phyloP scores from a whole-genome alignment of 2,888 invertebrate species.

The Melieria omissa region DNA sequence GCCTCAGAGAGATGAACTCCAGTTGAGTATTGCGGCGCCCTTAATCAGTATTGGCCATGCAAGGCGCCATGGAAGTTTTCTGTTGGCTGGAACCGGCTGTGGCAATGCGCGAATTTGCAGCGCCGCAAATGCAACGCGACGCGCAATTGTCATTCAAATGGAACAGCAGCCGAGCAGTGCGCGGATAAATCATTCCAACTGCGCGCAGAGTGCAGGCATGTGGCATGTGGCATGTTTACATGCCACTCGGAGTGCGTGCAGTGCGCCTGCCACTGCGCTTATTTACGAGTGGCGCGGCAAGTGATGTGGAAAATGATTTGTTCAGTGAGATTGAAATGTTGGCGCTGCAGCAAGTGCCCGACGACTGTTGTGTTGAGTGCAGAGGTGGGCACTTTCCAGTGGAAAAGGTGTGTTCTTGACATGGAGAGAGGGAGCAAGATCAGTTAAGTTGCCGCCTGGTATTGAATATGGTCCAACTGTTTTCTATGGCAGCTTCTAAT shows the following conservation, averaged over 20 bases:
- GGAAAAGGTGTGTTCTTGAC: no score
- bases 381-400: no score
- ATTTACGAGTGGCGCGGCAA: constrained; percentile 55
- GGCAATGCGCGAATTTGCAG: constrained; percentile 43
- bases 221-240: constrained; percentile 20
- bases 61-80: no score
- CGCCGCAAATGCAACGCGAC: constrained; percentile 45
- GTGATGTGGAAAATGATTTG: constrained; percentile 62
- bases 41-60: no score
- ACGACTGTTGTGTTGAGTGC: not conserved
- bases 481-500: no score
- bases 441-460: no score
- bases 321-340: constrained; percentile 25
- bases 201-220: constrained; percentile 9
- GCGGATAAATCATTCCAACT: constrained; percentile 57
- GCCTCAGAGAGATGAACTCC: no score
- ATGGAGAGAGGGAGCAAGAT: no score
- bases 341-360: constrained; percentile 3
- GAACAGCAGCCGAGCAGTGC: constrained; percentile 55
- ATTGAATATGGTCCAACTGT: no score
- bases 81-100: constrained; percentile 18
- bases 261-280: constrained; percentile 47
- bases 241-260: not conserved
- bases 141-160: constrained; percentile 56
- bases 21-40: no score